Evolutionary conservation across 2,113 vertebrate genomes (phyloP).

Genomic region (Platichthys flesus): DNA sequence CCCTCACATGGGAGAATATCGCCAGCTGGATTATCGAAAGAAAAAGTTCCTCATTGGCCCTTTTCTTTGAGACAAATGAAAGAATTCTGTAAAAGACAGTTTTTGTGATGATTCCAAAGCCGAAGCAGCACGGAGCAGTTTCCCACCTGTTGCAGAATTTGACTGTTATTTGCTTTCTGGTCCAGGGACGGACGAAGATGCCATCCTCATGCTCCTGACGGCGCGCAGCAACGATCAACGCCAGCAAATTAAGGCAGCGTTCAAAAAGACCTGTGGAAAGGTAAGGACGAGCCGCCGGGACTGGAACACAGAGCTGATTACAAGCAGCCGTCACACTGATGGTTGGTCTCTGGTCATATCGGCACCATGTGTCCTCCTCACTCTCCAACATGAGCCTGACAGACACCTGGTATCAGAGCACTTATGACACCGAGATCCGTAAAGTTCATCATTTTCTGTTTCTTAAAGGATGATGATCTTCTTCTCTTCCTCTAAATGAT

Average conservation of each 20-base stretch:
- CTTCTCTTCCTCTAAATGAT: neutral
- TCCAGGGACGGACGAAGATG: conserved; percentile 93
- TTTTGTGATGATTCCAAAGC: neutral
- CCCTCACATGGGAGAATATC: neutral
- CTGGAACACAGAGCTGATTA: conserved; percentile 16
- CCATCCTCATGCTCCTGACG: conserved; percentile 87
- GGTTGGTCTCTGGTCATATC: conserved; percentile 8
- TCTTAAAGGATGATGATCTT: neutral
- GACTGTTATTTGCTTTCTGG: conserved; percentile 7
- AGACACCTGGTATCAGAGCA: neutral
- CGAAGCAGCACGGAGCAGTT: neutral
- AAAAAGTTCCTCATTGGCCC: neutral
- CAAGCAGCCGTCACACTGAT: conserved; percentile 7
- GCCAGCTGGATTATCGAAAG: neutral
- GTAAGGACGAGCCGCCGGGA: conserved; percentile 74
- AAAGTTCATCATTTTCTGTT: neutral
- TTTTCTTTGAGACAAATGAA: neutral
- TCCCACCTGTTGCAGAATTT: neutral
- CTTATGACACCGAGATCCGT: neutral
- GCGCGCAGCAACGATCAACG: conserved; percentile 90
- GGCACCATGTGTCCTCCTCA: neutral
- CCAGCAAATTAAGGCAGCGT: conserved; percentile 88
- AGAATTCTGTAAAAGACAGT: neutral
- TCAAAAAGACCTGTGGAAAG: conserved; percentile 92
- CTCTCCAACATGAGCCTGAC: neutral